Base-by-base conservation (phyloP, 2,797 vertebrate species). In the Eleutherodactylus coqui region DNA sequence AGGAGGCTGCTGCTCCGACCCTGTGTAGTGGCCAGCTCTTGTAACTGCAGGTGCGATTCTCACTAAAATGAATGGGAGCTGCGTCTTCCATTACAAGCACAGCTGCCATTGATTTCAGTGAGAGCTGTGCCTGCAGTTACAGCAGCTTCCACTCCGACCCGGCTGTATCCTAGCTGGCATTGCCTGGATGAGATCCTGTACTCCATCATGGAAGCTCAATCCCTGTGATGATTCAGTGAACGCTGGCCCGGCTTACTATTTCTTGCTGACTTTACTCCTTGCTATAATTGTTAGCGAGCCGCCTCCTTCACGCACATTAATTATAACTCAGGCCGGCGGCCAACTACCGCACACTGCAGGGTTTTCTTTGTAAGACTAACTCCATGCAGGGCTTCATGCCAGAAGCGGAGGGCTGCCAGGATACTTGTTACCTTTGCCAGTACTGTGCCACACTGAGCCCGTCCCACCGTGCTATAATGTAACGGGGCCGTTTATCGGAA, bases 241-340 rank as follows among this genome's bases (percentile, higher is more conserved):
- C 8, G 16, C 75, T 36, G 21, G 9, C 49, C 49, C 16, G 32
- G 29, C 49, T 14, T 36, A n/a, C 16, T 51, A 73, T 70, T 43
- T 47, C n/a, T 32, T 5, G 73, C 43, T 47, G 73, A n/a, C 38
- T 49, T 3, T n/a, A n/a, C 53, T 77, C 53, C 19, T 34, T 38
- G 38, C 49, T 53, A 77, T 55, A 53, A 36, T 55, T 36, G 19
- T 55, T 77, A 55, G 75, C 49, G 38, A 38, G 73, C 73, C 53
- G 21, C 32, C 49, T 5, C 34, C 53, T 27, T 34, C 32, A 55
- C 24, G n/a, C 36, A 55, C 27, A 36, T 34, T 38, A 8, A 55
- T 53, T 58, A 36, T 38, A 51, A 19, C 32, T 75, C 73, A 21
- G 43, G 73, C n/a, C 34, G 14, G 9, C 0, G n/a, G 29, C 73